These are phyloP conservation scores for Bos taurus DNA, from an alignment of 2,113 vertebrate species.

Conservation along the genomic window ARS-UCD2.0 NC_037338.1:10213001-10213500, in stretches of 20 bases:
- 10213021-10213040: background rate
- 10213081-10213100: background rate
- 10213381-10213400: background rate
- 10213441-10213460: slow-evolving; percentile 87
- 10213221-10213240: background rate
- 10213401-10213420: slow-evolving; percentile 81
- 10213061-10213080: background rate
- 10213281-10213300: background rate
- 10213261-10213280: background rate
- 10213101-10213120: background rate
- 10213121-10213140: background rate
- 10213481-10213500: slow-evolving; percentile 89
- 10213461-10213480: slow-evolving; percentile 91
- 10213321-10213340: background rate
- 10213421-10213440: slow-evolving; percentile 86
- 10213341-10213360: background rate
- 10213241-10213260: background rate
- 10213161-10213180: background rate
- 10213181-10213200: background rate
- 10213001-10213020: background rate
- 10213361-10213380: background rate
- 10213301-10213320: background rate
- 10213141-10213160: background rate
- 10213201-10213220: background rate
- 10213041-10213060: background rate